These are phyloP conservation scores for Psococerastis gibbosa DNA, from an alignment of 2,888 invertebrate genomes.

Conservation along the genomic window DNA sequence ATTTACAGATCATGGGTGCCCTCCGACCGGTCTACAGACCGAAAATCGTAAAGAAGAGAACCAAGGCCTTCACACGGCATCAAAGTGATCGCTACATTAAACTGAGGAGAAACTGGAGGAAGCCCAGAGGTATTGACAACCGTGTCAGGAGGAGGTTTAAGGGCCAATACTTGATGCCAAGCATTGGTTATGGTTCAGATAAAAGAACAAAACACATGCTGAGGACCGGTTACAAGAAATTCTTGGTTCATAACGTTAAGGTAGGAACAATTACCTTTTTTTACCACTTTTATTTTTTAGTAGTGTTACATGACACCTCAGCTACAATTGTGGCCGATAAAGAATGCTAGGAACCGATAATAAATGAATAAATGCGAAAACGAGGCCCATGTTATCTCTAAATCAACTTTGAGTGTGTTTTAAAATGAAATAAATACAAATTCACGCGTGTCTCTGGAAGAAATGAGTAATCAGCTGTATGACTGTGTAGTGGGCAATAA, in stretches of 20 bases:
- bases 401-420: no score
- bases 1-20: slow-evolving; percentile 22
- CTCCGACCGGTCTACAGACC: slow-evolving; percentile 79
- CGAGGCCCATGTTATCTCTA: no score
- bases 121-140: slow-evolving; percentile 99
- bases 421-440: no score
- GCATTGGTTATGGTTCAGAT: slow-evolving; percentile 95
- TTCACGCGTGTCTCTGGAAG: no score
- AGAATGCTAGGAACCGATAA: no score
- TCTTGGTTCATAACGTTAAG: slow-evolving; percentile 71
- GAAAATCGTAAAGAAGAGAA: slow-evolving; percentile 89
- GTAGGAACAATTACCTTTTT: slow-evolving; percentile 35
- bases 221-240: slow-evolving; percentile 94
- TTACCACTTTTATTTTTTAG: no score
- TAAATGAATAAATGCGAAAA: no score
- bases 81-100: slow-evolving; percentile 97
- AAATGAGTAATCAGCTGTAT: no score
- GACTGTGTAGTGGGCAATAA: no score
- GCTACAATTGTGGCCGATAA: no score
- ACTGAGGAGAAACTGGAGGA: slow-evolving; percentile 95
- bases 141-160: slow-evolving; percentile 97
- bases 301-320: no score
- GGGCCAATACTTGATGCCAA: slow-evolving; percentile 98
- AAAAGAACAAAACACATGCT: slow-evolving; percentile 91
- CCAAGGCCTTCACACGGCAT: slow-evolving; percentile 95